Conservation (phyloP, 2,113 vertebrate species). For the Tenebrosternarchus preto region DNA sequence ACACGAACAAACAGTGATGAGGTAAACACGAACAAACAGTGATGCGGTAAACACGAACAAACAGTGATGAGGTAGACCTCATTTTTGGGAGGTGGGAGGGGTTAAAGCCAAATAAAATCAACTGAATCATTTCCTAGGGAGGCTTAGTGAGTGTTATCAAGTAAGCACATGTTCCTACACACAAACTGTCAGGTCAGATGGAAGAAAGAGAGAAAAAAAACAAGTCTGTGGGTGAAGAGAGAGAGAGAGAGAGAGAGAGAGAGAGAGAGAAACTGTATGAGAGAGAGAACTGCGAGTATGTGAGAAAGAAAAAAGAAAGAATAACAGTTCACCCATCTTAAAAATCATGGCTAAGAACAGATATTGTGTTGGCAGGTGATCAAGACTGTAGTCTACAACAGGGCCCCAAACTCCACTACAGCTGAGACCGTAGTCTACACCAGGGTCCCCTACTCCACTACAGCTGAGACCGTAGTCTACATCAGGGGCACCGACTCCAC, state of each 20-base stretch:
- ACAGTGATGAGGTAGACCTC: too few species aligned
- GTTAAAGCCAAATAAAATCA: constrained; percentile 60
- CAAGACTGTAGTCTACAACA: neutral
- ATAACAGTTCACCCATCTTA: neutral
- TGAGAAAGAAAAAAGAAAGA: constrained; percentile 50
- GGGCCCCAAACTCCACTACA: too few species aligned
- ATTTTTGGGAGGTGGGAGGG: neutral
- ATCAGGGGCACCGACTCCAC: too few species aligned
- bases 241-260: constrained; percentile 51
- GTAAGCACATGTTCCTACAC: constrained; percentile 59
- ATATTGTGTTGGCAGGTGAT: too few species aligned
- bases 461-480: neutral
- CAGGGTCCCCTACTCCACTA: too few species aligned
- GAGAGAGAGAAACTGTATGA: constrained; percentile 31
- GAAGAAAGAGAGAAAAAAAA: constrained; percentile 51
- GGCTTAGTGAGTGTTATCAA: constrained; percentile 62
- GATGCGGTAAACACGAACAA: neutral
- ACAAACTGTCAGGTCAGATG: constrained; percentile 57
- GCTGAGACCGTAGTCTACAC: too few species aligned
- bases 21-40: neutral
- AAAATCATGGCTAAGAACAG: neutral
- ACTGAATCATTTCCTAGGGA: constrained; percentile 69
- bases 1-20: neutral
- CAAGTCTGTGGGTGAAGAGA: constrained; percentile 52
- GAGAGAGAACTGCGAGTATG: constrained; percentile 28